Base-by-base conservation (phyloP, 92 coral and sea anemone species). In the Muricea muricata region DNA sequence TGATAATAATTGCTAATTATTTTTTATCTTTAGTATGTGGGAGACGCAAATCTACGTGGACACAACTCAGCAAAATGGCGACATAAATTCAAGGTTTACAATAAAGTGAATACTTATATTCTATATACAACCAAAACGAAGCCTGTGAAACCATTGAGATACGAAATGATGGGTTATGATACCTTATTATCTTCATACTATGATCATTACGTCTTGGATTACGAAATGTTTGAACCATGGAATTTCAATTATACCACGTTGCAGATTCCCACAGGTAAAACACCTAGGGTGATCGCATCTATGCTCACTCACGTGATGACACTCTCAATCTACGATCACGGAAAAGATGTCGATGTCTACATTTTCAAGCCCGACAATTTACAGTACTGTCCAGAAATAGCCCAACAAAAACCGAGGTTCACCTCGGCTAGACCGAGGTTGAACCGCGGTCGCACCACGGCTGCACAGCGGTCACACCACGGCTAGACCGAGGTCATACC, bases 151-250 rank as follows among this genome's bases (percentile, higher is more conserved):
- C 99, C 99, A 42, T 78, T 97, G 18, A 96, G 98, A 21, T 97
- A 97, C 68, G 99, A 97, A 92, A 93, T 97, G 99, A 92, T 97
- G 92, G 99, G 99, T 0, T 97, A 97, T 47, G 99, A 97, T 61
- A 94, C 98, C 13, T 79, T 97, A n/a, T 85, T 97, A 17, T 92
- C 99, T 20, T 97, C 99, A 5, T 94, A 97, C 78, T 97, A 97
- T 72, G 99, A 97, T 47, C 99, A 97, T 68, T 97, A 97, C 37
- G 90, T 97, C 34, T 91, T 97, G 79, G 98, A 97, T 54, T 97
- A 97, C 78, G 91, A 93, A 34, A 37, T 75, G 7, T 93, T 97
- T 74, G 92, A 90, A 39, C 84, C 98, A 28, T 97, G 99, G 99
- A 75, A 86, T 11, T 92, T 82, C 70, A 80, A 90, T 57, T 90